Base-by-base conservation (phyloP, 2,797 vertebrate species). In the Rhinichthys osculus region DNA sequence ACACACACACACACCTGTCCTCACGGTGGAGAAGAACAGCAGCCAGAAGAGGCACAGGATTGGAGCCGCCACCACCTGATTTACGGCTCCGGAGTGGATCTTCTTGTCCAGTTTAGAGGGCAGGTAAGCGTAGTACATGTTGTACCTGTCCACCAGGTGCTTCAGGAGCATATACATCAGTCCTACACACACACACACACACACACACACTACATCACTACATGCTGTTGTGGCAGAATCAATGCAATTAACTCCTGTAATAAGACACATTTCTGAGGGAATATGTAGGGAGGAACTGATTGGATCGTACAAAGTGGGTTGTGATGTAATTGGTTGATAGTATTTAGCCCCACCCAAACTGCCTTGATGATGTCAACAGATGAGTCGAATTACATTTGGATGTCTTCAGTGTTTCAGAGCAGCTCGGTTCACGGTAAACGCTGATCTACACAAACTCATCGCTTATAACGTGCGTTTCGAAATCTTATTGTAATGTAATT, bases 81-180 rank as follows among this genome's bases (percentile, higher is more conserved):
- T 99, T 87, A 99, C 98, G 0, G 98, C 98, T 11, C 95, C 97
- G 0, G 97, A 99, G 93, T 99, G 98, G 92, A 99, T 99, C 94
- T 99, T 99, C 95, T 99, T 99, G 95, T 99, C 98, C 90, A 99
- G 95, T 85, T 99, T 99, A 84, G 98, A 98, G 69, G 98, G 98
- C 91, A 99, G 94, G 93, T 99, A 99, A 83, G 98, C 98, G 1
- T 99, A 99, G 94, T 99, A 99, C 92, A 99, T 96, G 93, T 99
- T 99, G 92, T 99, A 99, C 23, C 98, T 91, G 93, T 99, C 98
- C 93, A 98, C 98, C 93, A 99, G 94, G 91, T 99, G 98, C 87
- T 99, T 99, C 64, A 99, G 94, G 86, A 99, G 95, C 97, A 99
- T 99, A 94, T 99, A 98, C 97, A 99, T 99, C 88, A 99, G 95